phyloP scores from a whole-genome alignment of 2,113 vertebrate genomes.

The Acanthisitta chloris region DNA sequence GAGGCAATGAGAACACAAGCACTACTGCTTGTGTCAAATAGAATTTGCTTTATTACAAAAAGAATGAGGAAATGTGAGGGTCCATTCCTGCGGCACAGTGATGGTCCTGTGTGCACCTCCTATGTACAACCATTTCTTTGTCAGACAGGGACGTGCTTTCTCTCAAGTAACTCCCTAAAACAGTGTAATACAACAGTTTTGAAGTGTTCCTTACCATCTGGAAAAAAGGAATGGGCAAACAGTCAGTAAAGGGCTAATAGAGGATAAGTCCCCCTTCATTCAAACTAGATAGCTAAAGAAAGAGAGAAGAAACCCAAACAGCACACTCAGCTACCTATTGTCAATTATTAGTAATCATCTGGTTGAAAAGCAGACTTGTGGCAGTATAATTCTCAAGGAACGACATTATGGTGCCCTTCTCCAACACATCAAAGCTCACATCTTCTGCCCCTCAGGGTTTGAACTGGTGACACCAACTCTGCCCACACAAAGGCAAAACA shows the following conservation, averaged over 20 bases:
- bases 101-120: neutral
- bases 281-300: neutral
- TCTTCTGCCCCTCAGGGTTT: neutral
- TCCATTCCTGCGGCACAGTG: rapidly evolving
- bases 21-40: neutral
- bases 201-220: neutral
- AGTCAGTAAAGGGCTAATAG: neutral
- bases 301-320: neutral
- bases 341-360: neutral
- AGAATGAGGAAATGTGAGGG: neutral
- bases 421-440: neutral
- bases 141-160: neutral
- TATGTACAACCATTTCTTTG: neutral
- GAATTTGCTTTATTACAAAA: neutral
- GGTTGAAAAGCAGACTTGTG: neutral
- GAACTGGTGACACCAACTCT: neutral
- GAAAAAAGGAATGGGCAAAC: neutral
- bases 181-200: neutral
- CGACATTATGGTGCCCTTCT: neutral
- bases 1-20: slow-evolving; percentile 13
- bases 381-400: neutral
- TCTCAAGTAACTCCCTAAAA: neutral
- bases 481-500: neutral
- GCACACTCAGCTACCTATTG: neutral
- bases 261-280: neutral